A percentile compares a stretch with the other conserved stretches of the same genome.
phyloP scores from a whole-genome alignment of 2,888 invertebrate species.

The Heterodera filipjevi region DNA sequence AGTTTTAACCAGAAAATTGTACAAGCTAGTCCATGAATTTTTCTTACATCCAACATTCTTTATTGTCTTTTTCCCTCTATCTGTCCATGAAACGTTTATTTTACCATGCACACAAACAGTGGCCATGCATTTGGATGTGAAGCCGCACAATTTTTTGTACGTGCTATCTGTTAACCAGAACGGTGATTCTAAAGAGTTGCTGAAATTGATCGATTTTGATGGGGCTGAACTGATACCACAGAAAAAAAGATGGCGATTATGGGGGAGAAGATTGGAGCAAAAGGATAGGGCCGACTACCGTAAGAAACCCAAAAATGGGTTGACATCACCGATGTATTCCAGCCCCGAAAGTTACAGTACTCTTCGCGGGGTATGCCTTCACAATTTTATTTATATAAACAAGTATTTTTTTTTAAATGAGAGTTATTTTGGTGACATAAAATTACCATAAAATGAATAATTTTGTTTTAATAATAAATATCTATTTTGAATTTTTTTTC shows the following conservation, averaged over 20 bases:
- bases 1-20: neutral
- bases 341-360: neutral
- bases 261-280: neutral
- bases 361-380: neutral
- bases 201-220: neutral
- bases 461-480: too few species aligned
- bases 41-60: too few species aligned
- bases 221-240: neutral
- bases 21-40: too few species aligned
- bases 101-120: neutral
- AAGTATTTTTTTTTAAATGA: too few species aligned
- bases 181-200: neutral
- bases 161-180: neutral
- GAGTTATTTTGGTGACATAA: too few species aligned
- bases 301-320: neutral
- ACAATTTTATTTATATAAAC: too few species aligned
- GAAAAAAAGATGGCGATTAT: neutral
- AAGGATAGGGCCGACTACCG: neutral
- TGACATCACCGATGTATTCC: neutral
- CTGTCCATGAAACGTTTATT: too few species aligned
- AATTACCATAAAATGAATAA: too few species aligned
- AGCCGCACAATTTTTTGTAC: neutral
- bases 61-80: too few species aligned
- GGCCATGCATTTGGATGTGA: constrained; percentile 10
- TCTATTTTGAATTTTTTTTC: neutral